These are phyloP conservation scores for Odontomyia ornata DNA, from an alignment of 2,888 invertebrate species.

Conservation along the genomic window DNA sequence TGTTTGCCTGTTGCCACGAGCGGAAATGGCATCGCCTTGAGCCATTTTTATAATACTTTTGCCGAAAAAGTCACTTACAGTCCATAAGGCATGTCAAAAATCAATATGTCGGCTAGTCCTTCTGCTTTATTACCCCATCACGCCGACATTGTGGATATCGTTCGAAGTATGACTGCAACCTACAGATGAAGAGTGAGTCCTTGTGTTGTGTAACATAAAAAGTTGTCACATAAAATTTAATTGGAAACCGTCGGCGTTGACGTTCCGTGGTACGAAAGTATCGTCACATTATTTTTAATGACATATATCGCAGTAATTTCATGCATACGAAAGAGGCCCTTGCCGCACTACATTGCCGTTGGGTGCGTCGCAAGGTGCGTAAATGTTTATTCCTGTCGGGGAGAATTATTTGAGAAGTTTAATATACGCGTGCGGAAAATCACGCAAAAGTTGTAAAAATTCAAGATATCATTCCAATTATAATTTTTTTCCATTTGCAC, in stretches of 20 bases:
- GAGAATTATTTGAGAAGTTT: conserved; percentile 14
- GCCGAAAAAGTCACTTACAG: too few species aligned
- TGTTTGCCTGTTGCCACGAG: background rate
- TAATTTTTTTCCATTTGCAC: too few species aligned
- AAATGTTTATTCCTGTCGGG: conserved; percentile 17
- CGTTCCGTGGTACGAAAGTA: background rate
- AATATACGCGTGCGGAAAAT: conserved; percentile 4
- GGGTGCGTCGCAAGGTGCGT: background rate
- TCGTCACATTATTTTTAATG: conserved; percentile 18
- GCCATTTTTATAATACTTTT: too few species aligned
- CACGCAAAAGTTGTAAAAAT: conserved; percentile 27
- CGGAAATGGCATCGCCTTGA: background rate
- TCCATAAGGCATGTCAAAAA: background rate
- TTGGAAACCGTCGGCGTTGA: conserved; percentile 11
- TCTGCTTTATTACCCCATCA: background rate
- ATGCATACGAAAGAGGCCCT: conserved; percentile 8
- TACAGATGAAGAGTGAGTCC: background rate
- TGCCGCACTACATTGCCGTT: background rate
- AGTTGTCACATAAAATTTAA: conserved; percentile 14
- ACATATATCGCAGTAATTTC: conserved; percentile 12
- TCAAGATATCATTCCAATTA: conserved; percentile 13
- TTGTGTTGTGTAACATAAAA: background rate
- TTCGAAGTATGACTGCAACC: too few species aligned
- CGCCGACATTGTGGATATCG: background rate
- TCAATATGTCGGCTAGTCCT: background rate